Conservation (phyloP, 2,113 vertebrate species). For the Cnemophilus loriae region DNA sequence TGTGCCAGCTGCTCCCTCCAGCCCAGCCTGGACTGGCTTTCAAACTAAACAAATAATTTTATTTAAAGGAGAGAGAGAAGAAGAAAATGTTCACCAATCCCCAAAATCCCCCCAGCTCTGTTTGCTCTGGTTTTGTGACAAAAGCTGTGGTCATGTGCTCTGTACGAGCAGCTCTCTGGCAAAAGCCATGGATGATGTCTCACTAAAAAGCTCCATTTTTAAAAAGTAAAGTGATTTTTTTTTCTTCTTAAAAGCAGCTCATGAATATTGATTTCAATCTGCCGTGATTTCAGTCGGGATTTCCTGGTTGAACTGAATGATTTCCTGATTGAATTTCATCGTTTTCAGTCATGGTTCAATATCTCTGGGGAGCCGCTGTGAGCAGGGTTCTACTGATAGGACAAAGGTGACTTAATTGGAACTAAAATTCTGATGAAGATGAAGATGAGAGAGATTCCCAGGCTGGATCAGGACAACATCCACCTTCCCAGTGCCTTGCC, state of each 20-base stretch:
- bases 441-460: background rate
- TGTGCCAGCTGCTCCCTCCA: slow-evolving; percentile 37
- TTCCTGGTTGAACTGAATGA: background rate
- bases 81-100: background rate
- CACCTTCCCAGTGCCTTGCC: background rate
- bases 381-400: background rate
- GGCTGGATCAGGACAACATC: background rate
- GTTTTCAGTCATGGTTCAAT: background rate
- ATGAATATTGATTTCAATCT: background rate
- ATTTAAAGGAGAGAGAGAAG: background rate
- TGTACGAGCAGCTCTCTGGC: background rate
- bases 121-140: slow-evolving; percentile 8
- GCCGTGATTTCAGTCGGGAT: background rate
- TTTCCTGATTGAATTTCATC: background rate
- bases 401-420: background rate
- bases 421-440: background rate
- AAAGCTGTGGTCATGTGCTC: background rate
- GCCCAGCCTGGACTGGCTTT: slow-evolving; percentile 29
- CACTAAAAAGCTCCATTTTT: background rate
- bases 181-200: background rate
- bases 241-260: background rate
- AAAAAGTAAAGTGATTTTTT: background rate
- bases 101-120: background rate
- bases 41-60: slow-evolving; percentile 57
- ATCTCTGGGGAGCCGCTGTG: background rate